Conservation (phyloP, 2,113 vertebrate genomes). For the Brienomyrus longianalis region DNA sequence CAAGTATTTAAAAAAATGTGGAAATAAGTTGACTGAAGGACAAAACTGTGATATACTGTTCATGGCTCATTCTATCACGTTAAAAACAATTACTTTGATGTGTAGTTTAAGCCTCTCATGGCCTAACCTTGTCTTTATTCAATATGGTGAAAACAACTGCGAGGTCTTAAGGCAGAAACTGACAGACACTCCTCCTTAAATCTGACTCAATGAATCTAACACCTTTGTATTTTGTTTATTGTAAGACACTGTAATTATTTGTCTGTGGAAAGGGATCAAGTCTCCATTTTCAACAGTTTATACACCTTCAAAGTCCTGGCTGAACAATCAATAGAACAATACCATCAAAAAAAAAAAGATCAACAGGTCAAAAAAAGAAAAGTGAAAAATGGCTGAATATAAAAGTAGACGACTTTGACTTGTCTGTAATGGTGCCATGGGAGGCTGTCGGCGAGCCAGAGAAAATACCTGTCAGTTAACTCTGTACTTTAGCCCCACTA, state of each 20-base stretch:
- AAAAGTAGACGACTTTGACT: neutral
- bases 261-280: neutral
- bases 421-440: neutral
- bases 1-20: neutral
- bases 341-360: neutral
- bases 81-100: neutral
- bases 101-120: neutral
- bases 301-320: neutral
- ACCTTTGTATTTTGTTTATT: neutral
- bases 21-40: neutral
- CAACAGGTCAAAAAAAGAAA: neutral
- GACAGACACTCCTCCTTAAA: neutral
- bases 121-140: neutral
- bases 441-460: neutral
- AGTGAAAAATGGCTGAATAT: neutral
- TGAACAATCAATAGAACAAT: neutral
- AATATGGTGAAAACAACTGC: neutral
- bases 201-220: neutral
- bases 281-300: neutral
- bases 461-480: neutral
- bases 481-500: neutral
- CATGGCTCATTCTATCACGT: neutral
- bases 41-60: neutral
- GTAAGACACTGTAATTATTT: neutral
- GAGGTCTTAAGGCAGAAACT: neutral